Base-by-base conservation (phyloP, 2,113 vertebrate genomes). In the Psephotus haematonotus region DNA sequence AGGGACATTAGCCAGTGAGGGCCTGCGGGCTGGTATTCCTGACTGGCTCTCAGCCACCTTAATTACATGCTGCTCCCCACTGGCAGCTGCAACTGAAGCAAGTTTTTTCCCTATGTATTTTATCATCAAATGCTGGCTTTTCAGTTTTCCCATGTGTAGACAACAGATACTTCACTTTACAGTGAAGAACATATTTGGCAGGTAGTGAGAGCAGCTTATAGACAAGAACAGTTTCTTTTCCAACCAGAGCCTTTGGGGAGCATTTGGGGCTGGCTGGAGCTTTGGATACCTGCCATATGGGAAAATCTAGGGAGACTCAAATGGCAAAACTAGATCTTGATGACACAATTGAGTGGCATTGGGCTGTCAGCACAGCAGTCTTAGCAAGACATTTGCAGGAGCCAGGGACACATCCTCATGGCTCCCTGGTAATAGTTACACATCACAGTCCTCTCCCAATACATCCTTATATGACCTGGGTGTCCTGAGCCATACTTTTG, bases 141-240 rank as follows among this genome's bases (percentile, higher is more conserved):
- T 90, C 60, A 65, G 37, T 82, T 39, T 41, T 76, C 44, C n/a
- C 27, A 20, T 11, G 41, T 65, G 31, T 11, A 88, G 46, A 46
- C 67, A 90, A 62, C 67, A 90, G 71, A 82, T 65, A 71, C 37
- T 88, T 95, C 74, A 14, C 47, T 90, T 82, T 69, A 15, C 6
- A 8, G 35, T 28, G 35, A 85, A 72, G 28, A 93, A 90, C 19
- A 44, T 5, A 24, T 47, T 47, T 92, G 93, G 35, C 78, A 75
- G 44, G 49, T 86, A 86, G 33, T 90, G 44, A 62, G n/a, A 24
- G 41, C 57, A 88, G 70, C 33, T 63, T 17, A 7, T 6, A 10
- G 16, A 44, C 46, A 67, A 71, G 31, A 93, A 41, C 35, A 75
- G 44, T 27, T 64, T 43, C 16, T 76, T 72, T 87, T 80, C 75